These are phyloP conservation scores for Agonopterix arenella DNA, from an alignment of 2,888 invertebrate genomes.

Conservation along the genomic window DNA sequence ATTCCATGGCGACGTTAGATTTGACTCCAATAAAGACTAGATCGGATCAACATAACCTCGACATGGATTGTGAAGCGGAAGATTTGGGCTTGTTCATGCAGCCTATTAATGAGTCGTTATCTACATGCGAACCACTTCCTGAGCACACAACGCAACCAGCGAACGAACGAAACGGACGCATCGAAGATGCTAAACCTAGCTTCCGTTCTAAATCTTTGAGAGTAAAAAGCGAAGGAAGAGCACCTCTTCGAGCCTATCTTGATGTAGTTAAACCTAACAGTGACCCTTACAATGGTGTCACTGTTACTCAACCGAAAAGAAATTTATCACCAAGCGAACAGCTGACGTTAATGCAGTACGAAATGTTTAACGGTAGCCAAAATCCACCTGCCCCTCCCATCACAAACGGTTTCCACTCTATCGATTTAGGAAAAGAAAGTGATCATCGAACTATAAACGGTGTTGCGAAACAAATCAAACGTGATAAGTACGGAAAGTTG, in stretches of 20 bases:
- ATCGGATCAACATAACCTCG: conserved; percentile 48
- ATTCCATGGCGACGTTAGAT: conserved; percentile 68
- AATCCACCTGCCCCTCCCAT: conserved; percentile 37
- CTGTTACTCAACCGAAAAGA: conserved; percentile 72
- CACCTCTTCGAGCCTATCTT: conserved; percentile 59
- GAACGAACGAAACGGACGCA: conserved; percentile 59
- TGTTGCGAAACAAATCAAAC: conserved; percentile 61
- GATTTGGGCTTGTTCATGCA: conserved; percentile 68
- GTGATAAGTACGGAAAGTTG: conserved; percentile 64
- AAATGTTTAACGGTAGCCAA: conserved; percentile 58
- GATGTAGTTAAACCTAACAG: conserved; percentile 45
- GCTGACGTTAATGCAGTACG: conserved; percentile 68
- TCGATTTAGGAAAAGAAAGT: conserved; percentile 61
- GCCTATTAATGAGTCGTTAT: conserved; percentile 61
- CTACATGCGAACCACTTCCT: conserved; percentile 67
- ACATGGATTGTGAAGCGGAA: conserved; percentile 59
- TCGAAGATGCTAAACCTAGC: conserved; percentile 60
- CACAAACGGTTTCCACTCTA: conserved; percentile 50
- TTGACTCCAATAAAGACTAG: conserved; percentile 55
- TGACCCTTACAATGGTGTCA: conserved; percentile 55
- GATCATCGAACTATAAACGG: conserved; percentile 66
- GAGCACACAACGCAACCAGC: conserved; percentile 54
- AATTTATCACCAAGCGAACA: conserved; percentile 72
- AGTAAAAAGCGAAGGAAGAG: conserved; percentile 70
- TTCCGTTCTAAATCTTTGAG: conserved; percentile 73